These are phyloP conservation scores for Camponotus pennsylvanicus DNA, from an alignment of 1,140 invertebrate genomes.

Conservation along the genomic window DNA sequence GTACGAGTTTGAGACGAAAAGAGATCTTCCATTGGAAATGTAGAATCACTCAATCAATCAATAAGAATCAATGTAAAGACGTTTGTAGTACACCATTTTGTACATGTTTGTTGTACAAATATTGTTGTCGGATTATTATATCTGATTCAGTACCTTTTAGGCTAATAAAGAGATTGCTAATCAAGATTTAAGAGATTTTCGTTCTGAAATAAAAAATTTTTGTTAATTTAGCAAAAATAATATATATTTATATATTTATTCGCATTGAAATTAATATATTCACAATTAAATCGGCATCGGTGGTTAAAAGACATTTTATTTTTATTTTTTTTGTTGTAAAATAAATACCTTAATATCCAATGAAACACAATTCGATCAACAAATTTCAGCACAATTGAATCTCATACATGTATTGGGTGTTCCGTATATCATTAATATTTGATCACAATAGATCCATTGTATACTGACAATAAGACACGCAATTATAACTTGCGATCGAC, in stretches of 20 bases:
- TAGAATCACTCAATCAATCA: conserved; percentile 43
- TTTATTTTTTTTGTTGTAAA: background rate
- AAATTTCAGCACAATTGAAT: conserved; percentile 29
- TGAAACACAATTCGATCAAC: conserved; percentile 15
- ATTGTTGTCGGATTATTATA: conserved; percentile 23
- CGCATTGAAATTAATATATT: background rate
- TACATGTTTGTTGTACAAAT: conserved; percentile 31
- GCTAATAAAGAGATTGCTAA: background rate
- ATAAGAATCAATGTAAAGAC: conserved; percentile 14
- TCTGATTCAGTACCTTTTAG: background rate
- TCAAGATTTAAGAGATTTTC: background rate
- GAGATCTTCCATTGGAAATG: background rate
- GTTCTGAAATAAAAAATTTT: background rate
- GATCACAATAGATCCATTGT: conserved; percentile 42
- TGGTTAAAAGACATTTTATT: background rate
- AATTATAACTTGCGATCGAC: conserved; percentile 51
- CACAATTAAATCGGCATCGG: background rate
- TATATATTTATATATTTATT: background rate
- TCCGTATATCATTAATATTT: conserved; percentile 47
- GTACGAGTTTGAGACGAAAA: conserved; percentile 24
- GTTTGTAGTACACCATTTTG: background rate
- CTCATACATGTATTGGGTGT: background rate
- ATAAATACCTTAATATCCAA: background rate
- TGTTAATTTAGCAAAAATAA: background rate
- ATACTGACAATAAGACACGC: conserved; percentile 38